A percentile compares a stretch with the other conserved stretches of the same genome.
phyloP scores from a whole-genome alignment of 2,113 vertebrate species.

The Poeciliopsis turrubarensis region DNA sequence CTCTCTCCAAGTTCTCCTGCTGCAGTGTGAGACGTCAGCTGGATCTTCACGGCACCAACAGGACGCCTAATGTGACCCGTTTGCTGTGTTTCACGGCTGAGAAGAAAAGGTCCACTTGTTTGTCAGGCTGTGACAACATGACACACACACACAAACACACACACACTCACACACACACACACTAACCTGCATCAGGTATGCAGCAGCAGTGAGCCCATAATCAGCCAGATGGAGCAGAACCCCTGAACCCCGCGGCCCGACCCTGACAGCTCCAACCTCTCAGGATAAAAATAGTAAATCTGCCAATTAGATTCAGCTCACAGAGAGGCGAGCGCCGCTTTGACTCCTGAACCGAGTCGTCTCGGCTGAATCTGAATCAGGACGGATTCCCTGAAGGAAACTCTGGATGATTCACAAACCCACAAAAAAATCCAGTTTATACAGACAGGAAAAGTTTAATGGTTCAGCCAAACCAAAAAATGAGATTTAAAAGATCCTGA shows the following conservation, averaged over 20 bases:
- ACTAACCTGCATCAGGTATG: constrained; percentile 9
- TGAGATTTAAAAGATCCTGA: too few species aligned
- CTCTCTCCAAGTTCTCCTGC: not conserved
- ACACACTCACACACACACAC: constrained; percentile 1
- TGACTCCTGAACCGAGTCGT: not conserved
- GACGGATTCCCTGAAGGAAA: not conserved
- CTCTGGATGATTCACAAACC: not conserved
- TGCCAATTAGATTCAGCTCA: constrained; percentile 25
- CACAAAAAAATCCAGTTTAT: not conserved
- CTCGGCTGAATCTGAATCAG: constrained; percentile 12
- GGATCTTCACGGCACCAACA: not conserved
- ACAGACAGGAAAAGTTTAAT: not conserved
- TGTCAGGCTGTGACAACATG: not conserved
- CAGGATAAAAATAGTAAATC: constrained; percentile 33
- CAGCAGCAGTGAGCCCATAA: not conserved
- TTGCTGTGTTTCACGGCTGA: not conserved
- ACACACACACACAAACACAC: not conserved
- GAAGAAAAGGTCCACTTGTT: constrained; percentile 10
- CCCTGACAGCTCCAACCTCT: constrained; percentile 10
- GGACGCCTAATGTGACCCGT: not conserved
- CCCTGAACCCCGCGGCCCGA: constrained; percentile 8
- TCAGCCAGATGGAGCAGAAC: constrained; percentile 8
- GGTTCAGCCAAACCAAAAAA: not conserved
- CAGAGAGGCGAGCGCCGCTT: not conserved
- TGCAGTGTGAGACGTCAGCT: not conserved